Evolutionary conservation across 2,888 invertebrate species (phyloP).

Genomic region (Incurvaria masculella): DNA sequence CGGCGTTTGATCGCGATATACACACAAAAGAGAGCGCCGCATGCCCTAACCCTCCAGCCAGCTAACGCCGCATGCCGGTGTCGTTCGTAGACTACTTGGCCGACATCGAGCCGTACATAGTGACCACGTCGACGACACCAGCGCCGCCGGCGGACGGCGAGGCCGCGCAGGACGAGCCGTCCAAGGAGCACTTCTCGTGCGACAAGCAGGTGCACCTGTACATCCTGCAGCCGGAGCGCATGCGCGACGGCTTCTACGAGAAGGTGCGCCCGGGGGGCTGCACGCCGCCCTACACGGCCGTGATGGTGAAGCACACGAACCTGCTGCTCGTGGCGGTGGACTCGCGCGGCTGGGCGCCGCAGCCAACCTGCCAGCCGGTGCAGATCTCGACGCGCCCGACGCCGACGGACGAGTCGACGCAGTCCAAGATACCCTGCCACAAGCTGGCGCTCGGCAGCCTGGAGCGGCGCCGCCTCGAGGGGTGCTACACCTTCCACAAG

Average conservation of each 20-base stretch:
- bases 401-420: slow-evolving; percentile 31
- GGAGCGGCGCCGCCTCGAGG: slow-evolving; percentile 64
- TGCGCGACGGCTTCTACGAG: slow-evolving; percentile 28
- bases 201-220: slow-evolving; percentile 71
- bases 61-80: slow-evolving; percentile 36
- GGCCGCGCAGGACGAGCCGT: slow-evolving; percentile 29
- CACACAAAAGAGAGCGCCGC: too few species aligned
- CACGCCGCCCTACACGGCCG: slow-evolving; percentile 60
- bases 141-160: slow-evolving; percentile 19
- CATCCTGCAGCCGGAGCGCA: slow-evolving; percentile 57
- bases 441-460: slow-evolving; percentile 69
- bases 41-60: slow-evolving; percentile 33
- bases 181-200: slow-evolving; percentile 60
- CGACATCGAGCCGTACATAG: slow-evolving; percentile 25
- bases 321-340: slow-evolving; percentile 73
- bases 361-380: slow-evolving; percentile 49
- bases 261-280: slow-evolving; percentile 28
- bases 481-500: slow-evolving; percentile 74
- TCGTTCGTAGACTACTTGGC: slow-evolving; percentile 20
- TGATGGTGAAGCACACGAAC: slow-evolving; percentile 74
- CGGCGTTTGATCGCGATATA: too few species aligned
- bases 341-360: slow-evolving; percentile 21
- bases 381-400: slow-evolving; percentile 60
- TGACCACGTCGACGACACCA: slow-evolving; percentile 19
- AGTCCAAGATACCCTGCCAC: slow-evolving; percentile 66